Base-by-base conservation (phyloP, 2,797 vertebrate species). In the Pangasius mekongensis region DNA sequence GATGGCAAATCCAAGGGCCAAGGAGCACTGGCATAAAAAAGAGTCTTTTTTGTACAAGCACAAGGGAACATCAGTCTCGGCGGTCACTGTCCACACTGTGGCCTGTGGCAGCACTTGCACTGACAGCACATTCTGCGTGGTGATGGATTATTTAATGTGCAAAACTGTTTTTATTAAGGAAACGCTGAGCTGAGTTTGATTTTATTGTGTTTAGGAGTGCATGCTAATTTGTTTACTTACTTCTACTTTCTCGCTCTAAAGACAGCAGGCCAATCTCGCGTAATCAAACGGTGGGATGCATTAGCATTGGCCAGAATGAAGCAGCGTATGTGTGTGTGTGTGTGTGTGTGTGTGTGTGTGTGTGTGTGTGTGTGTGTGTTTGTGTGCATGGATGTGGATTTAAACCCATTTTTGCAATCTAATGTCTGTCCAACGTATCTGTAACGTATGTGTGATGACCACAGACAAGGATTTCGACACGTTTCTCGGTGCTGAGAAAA, bases 11-110 rank as follows among this genome's bases (percentile, higher is more conserved):
- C 27, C 39, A 52, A 67, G 83, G n/a, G 85, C 87, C 85, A 92
- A 86, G 77, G 87, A 92, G 89, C 89, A 83, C 85, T 88, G 88
- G 92, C 84, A 88, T 81, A 83, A 83, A 77, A 60, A 56, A 86
- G 80, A 47, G 36, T 56, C 47, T 89, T 76, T 76, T 84, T 85
- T 87, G 85, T 91, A 8, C 76, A 54, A 88, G 49, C 69, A 69
- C 52, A 86, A 66, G 78, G 10, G 0, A 58, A 66, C 62, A 60
- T 66, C 84, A 88, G 78, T 83, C 60, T 83, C 20, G 10, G 27
- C 6, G 43, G 39, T 86, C 77, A 74, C 18, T 67, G 74, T 84
- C 86, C 73, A 74, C 74, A 64, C 78, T 27, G 60, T 14, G 60
- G 80, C 30, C 54, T 77, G 77, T 6, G 36, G 54, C 39, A 62